Evolutionary conservation across 2,888 invertebrate genomes (phyloP), one percentile per base, ranked within the genome.

Genomic region (Laspeyria flexula): DNA sequence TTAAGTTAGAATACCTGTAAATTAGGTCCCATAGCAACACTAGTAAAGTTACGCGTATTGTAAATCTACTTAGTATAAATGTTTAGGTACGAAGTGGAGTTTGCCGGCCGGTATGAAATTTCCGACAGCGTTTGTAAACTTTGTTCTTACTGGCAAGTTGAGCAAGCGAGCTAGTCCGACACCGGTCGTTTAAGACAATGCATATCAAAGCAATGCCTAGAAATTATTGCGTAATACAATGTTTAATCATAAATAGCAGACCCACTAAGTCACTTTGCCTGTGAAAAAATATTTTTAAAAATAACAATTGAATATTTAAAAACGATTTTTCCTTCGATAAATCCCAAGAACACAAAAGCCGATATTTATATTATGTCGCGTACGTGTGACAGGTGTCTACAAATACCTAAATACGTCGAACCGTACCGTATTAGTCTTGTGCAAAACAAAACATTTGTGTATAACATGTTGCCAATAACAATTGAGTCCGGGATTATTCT

Each of bases 101-200:
- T 79, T 71, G 75, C 69, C 66, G 73, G 67, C 75, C 74, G 73
- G 68, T 82, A 77, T 76, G 83, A 85, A 84, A 85, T 86, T 85
- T 86, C 86, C 83, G 86, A 81, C 81, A 73, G 70, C 73, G 77
- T 74, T 79, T 66, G 70, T 67, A 74, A 85, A 86, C 75, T 86
- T 80, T 75, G 83, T 80, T 75, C 70, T 55, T 55, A 61, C 70
- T 75, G 71, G 65, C 65, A 81, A 85, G 73, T 84, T 84, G 55
- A 70, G 55, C 63, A 43, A 67, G 47, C 15, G 45, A 48, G 49
- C 64, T 67, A 66, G 60, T 56, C 72, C 68, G 47, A 62, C 71
- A 75, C 75, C 73, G 69, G 73, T 73, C 71, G 65, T 60, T 64
- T 65, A 71, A 78, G 80, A 79, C 80, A 77, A 76, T 76, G 74